Percentiles rank a stretch among this genome's conserved stretches.
Conservation (phyloP, 2,888 invertebrate genomes). For the Drosophila macrothrix region DNA sequence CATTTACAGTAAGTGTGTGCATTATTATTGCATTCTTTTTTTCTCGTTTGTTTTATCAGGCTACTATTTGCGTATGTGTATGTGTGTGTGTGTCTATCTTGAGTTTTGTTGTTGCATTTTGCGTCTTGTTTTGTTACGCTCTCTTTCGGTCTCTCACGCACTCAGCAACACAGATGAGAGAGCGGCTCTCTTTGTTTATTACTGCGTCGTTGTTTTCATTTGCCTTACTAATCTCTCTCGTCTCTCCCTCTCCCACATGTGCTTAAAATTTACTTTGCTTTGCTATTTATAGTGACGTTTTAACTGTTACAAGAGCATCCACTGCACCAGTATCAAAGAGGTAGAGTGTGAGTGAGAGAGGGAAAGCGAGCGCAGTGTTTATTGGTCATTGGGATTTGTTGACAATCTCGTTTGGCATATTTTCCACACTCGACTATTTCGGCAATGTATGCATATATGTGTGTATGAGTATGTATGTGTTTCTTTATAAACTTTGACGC, state of each 20-base stretch:
- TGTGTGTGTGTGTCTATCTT: conserved; percentile 17
- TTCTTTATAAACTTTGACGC: conserved; percentile 17
- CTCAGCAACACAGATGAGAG: conserved; percentile 6
- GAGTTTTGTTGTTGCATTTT: conserved; percentile 38
- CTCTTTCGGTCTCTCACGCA: conserved; percentile 29
- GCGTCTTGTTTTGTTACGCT: conserved; percentile 43
- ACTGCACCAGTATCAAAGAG: conserved; percentile 14
- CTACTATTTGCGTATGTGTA: conserved; percentile 29
- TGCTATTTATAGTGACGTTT: conserved; percentile 66
- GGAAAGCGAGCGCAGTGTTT: not conserved
- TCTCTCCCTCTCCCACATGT: conserved; percentile 21
- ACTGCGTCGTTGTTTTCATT: conserved; percentile 59
- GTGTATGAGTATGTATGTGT: not conserved
- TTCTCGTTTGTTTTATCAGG: conserved; percentile 53
- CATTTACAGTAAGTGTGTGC: conserved; percentile 68
- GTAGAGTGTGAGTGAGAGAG: not conserved
- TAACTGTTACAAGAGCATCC: conserved; percentile 37
- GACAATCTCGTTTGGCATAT: conserved; percentile 30
- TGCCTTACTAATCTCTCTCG: conserved; percentile 9
- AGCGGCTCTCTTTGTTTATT: conserved; percentile 16
- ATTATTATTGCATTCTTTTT: conserved; percentile 34
- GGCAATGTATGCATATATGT: not conserved
- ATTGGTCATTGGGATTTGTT: conserved; percentile 38
- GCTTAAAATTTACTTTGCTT: conserved; percentile 55
- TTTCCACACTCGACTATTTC: conserved; percentile 29